Evolutionary conservation across 2,797 vertebrate species (phyloP).

Genomic region (Tiaroga cobitis): DNA sequence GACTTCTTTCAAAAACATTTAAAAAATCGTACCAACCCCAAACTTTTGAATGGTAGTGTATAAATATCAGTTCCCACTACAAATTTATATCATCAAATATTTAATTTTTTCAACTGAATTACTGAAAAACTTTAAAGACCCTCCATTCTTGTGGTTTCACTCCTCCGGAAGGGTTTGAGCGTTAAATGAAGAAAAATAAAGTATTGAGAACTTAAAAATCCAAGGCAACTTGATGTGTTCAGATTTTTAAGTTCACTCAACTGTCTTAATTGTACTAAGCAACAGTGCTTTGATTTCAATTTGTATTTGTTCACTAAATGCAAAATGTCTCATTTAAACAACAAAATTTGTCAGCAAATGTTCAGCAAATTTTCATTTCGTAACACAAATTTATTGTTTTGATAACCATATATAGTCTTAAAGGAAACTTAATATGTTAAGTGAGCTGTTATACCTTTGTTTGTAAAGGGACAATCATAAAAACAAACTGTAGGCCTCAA

Average conservation of each 20-base stretch:
- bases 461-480: background rate
- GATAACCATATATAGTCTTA: background rate
- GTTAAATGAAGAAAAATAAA: background rate
- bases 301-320: background rate
- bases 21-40: too few species aligned
- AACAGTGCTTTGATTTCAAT: background rate
- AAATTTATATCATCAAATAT: too few species aligned
- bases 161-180: too few species aligned
- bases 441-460: background rate
- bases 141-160: too few species aligned
- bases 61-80: too few species aligned
- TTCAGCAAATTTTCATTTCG: background rate
- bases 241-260: too few species aligned
- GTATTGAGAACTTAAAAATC: too few species aligned
- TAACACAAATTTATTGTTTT: background rate
- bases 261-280: background rate
- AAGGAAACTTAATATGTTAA: too few species aligned
- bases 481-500: background rate
- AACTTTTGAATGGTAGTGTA: too few species aligned
- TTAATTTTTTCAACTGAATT: too few species aligned
- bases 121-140: too few species aligned
- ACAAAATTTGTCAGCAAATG: background rate
- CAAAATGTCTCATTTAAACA: background rate
- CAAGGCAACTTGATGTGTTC: background rate
- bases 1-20: too few species aligned